Evolutionary conservation across 2,113 vertebrate species (phyloP), one percentile per base, ranked within the genome.

Genomic region (Corydoras sp.): DNA sequence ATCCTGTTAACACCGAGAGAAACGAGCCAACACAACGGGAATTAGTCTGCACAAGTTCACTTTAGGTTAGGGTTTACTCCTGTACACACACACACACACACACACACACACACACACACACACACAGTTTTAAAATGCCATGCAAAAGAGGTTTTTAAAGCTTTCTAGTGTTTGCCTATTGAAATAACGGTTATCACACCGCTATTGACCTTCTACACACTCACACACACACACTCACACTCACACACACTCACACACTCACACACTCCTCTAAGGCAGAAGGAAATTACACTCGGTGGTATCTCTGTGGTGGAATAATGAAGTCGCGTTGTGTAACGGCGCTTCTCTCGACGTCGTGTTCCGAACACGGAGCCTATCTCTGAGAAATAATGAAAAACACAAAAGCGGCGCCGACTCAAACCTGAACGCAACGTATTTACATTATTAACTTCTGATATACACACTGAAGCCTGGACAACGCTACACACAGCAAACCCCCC

Each of bases 181-280:
- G 48, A 65, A 66, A 15, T 15, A 65, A 72, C 18, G 9, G 49
- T 35, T 1, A 58, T 71, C 58, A 61, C 32, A 72, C 31, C 66
- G 55, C 43, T 58, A 1, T 29, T 30, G 62, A 51, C 35, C 13
- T 24, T 56, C 12, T 51, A 29, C 29, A 43, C 72, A 62, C 63
- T 18, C 58, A 53, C 71, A 61, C 71, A 62, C 69, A 71, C 61
- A 71, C 69, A 71, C 59, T 61, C 65, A 62, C 72, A 74, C 49
- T 55, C 53, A 63, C 49, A 54, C 69, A 51, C 49, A 63, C 61
- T 35, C 49, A 31, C 50, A 54, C 61, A 49, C 70, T 58, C 50
- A 61, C 53, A 14, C 62, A 66, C 65, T 58, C 10, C 18, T 68
- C 15, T 48, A 2, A 68, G 66, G 66, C 66, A 49, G 66, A 54